Evolutionary conservation across 2,113 vertebrate genomes (phyloP).

Genomic region (Synodontis membranacea): DNA sequence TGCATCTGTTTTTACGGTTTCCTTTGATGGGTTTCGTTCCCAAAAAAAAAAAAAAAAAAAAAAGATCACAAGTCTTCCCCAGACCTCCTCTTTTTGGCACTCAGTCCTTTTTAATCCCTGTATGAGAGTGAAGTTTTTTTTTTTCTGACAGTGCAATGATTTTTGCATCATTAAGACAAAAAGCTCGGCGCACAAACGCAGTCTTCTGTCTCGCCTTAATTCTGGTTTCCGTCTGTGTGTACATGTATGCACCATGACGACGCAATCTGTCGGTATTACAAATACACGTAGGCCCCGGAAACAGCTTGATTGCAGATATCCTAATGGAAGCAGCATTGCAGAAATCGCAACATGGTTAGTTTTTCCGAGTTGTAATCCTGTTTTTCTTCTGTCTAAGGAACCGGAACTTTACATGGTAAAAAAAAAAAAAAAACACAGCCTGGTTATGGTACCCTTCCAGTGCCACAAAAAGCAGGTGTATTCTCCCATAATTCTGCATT

Average conservation of each 20-base stretch:
- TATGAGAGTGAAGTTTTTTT: neutral
- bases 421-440: neutral
- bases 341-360: neutral
- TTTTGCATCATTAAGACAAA: conserved; percentile 7
- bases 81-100: neutral
- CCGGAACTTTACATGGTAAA: neutral
- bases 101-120: neutral
- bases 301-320: neutral
- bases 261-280: neutral
- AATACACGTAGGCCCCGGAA: neutral
- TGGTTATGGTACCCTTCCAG: neutral
- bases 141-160: conserved; percentile 11
- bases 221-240: neutral
- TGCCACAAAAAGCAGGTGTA: neutral
- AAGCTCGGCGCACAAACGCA: neutral
- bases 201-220: conserved; percentile 3
- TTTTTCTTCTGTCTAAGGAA: neutral
- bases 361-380: neutral
- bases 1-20: conserved; percentile 32
- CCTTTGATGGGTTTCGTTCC: conserved; percentile 33
- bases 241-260: neutral
- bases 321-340: neutral
- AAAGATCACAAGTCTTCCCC: conserved; percentile 30
- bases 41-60: neutral
- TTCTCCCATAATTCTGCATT: neutral